phyloP scores from a whole-genome alignment of 1,140 invertebrate genomes.

The Linepithema humile region DNA sequence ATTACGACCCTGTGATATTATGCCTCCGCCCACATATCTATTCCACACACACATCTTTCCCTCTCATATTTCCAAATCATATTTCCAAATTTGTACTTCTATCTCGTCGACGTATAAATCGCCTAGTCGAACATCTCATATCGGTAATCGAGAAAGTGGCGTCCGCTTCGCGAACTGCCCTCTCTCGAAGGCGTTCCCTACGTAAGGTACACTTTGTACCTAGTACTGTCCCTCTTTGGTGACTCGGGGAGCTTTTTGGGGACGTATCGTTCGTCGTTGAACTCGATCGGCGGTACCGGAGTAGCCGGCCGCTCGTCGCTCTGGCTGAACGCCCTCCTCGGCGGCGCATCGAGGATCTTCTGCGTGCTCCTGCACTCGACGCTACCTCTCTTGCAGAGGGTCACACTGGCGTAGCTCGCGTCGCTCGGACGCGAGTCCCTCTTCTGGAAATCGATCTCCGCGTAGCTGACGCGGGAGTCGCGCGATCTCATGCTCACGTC shows the following conservation, averaged over 20 bases:
- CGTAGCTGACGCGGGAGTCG: slow-evolving; percentile 56
- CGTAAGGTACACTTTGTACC: slow-evolving; percentile 77
- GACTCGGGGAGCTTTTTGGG: slow-evolving; percentile 56
- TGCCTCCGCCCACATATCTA: not conserved
- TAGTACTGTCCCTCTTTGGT: slow-evolving; percentile 74
- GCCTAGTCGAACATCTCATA: not conserved
- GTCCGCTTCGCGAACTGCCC: not conserved
- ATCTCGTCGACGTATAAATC: not conserved
- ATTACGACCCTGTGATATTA: not conserved
- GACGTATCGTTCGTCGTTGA: slow-evolving; percentile 57
- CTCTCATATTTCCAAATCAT: not conserved
- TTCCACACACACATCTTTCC: not conserved
- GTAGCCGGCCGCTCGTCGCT: slow-evolving; percentile 68
- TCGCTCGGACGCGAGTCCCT: slow-evolving; percentile 62
- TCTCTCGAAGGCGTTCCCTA: slow-evolving; percentile 52
- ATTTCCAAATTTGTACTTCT: not conserved
- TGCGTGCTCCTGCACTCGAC: slow-evolving; percentile 56
- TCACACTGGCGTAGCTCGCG: slow-evolving; percentile 61
- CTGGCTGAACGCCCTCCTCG: slow-evolving; percentile 71
- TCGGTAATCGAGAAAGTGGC: slow-evolving; percentile 38
- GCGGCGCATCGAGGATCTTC: slow-evolving; percentile 52
- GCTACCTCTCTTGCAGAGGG: slow-evolving; percentile 50
- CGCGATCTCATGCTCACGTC: slow-evolving; percentile 52
- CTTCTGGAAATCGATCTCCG: slow-evolving; percentile 59
- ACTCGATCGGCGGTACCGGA: slow-evolving; percentile 66